Percentiles rank a stretch among this genome's conserved stretches.
Conservation (phyloP, 2,888 invertebrate genomes). For the Acleris emargana region DNA sequence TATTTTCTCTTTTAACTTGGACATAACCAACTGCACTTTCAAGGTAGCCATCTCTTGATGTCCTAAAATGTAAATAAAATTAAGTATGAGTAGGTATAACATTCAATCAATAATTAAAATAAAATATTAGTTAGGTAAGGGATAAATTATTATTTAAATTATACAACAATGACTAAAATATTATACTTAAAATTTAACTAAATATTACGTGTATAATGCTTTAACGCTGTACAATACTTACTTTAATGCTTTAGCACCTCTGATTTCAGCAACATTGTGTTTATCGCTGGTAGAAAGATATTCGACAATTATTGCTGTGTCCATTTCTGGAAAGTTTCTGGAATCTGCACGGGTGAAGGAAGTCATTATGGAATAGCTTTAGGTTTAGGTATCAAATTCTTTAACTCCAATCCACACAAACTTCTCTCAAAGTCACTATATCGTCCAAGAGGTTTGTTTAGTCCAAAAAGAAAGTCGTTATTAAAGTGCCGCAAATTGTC, state of each 20-base stretch:
- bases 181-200: background rate
- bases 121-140: no score
- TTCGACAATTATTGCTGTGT: background rate
- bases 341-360: background rate
- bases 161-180: background rate
- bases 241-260: background rate
- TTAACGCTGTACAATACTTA: background rate
- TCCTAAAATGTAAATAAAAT: background rate
- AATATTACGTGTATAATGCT: background rate
- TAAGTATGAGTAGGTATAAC: background rate
- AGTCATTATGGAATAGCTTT: no score
- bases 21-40: conserved; percentile 22
- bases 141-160: background rate
- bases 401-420: no score
- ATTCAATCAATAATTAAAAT: no score
- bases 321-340: background rate
- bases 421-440: no score
- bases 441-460: no score
- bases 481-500: no score
- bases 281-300: background rate
- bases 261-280: conserved; percentile 6
- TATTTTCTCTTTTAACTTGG: conserved; percentile 11
- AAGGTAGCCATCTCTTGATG: conserved; percentile 22
- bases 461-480: no score
- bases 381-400: no score